Base-by-base conservation (phyloP, 64 coral and sea anemone genomes). In the Actinia tenebrosa region DNA sequence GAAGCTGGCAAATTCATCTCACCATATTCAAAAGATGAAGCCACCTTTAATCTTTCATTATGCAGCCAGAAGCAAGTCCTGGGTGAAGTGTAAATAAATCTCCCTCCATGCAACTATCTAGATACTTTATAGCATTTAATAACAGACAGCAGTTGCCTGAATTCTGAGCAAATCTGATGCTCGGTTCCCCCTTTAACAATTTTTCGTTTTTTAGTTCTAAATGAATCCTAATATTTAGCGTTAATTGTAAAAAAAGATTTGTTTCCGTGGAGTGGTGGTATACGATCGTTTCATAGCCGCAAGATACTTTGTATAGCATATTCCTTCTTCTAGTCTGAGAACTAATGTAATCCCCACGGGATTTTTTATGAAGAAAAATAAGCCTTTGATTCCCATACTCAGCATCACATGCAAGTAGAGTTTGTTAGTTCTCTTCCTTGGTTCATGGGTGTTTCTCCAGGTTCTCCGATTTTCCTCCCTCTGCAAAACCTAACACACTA, bases 221-320 rank as follows among this genome's bases (percentile, higher is more conserved):
- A 69, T 22, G 22, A 23, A n/a, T 7, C 22, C 3, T 75, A 30
- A 7, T 26, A 30, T 75, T 58, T 37, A 37, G 0, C 5, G 69
- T 2, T 75, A n/a, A 69, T n/a, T 0, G 5, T 30, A 75, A 75
- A 27, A 27, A 72, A 42, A 1, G 0, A 14, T 13, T 71, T 71
- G 3, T 42, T 42, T 75, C 15, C 25, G 26, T 30, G 27, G 69
- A 75, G 26, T 75, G 69, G 69, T 75, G 69, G 69, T 75, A 75
- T 75, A 30, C 69, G 69, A 75, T 75, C 69, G 69, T 75, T 75
- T 75, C 69, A 75, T 75, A 75, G 25, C 69, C 69, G 69, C 69
- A 75, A 75, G 69, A 75, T 75, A 25, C 69, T 75, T 71, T 30
- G 0, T 75, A 3, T 9, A 0, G 10, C n/a, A 43, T 75, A 69